phyloP scores from a whole-genome alignment of 2,113 vertebrate species.

The Bothrops jararaca region DNA sequence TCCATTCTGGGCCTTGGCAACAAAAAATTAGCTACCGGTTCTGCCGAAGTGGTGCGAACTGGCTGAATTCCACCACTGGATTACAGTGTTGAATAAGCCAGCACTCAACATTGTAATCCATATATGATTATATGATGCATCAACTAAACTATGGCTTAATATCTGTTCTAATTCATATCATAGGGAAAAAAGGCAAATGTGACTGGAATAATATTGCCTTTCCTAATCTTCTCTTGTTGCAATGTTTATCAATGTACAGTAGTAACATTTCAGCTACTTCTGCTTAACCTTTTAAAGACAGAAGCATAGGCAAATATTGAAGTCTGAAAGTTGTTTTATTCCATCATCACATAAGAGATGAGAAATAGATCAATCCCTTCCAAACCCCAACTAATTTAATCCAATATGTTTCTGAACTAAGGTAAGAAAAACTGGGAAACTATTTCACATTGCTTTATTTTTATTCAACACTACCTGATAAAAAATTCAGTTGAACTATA shows the following conservation, averaged over 20 bases:
- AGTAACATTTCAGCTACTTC: background rate
- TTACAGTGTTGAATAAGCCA: background rate
- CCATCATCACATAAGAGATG: background rate
- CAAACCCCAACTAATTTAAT: background rate
- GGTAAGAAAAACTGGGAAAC: background rate
- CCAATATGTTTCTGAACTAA: background rate
- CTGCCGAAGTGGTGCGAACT: too few relatives aligned
- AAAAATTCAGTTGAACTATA: background rate
- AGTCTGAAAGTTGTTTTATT: background rate
- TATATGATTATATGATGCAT: background rate
- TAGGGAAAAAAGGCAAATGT: background rate
- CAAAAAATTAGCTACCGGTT: too few relatives aligned
- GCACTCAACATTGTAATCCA: background rate
- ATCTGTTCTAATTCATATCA: background rate
- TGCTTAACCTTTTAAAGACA: background rate
- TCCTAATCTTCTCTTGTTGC: background rate
- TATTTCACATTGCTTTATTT: background rate
- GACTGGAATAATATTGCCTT: background rate
- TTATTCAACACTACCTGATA: rapidly evolving
- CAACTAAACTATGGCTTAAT: background rate
- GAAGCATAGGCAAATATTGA: background rate
- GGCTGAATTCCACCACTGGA: too few relatives aligned
- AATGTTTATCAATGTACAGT: background rate
- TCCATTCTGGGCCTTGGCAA: too few relatives aligned
- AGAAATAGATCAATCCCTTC: background rate